These are phyloP conservation scores for Corynorhinus townsendii DNA, from an alignment of 2,113 vertebrate species.

Conservation along the genomic window DNA sequence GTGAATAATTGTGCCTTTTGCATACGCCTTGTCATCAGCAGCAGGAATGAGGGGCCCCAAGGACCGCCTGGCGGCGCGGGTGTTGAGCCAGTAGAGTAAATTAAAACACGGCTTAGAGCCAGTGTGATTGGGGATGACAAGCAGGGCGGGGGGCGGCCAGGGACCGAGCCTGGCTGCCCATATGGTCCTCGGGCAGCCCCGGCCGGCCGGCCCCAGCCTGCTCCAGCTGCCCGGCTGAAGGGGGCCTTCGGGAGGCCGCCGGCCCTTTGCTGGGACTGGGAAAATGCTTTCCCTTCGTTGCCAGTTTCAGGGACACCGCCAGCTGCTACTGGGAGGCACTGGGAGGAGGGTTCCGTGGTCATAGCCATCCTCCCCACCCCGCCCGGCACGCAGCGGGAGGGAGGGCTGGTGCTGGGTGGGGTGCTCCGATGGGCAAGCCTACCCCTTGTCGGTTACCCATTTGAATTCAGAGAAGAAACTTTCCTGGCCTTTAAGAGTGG, in stretches of 20 bases:
- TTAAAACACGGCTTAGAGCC: constrained; percentile 95
- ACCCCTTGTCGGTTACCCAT: background rate
- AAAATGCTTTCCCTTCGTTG: constrained; percentile 64
- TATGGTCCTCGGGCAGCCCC: constrained; percentile 88
- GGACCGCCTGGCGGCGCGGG: constrained; percentile 89
- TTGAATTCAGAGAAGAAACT: background rate
- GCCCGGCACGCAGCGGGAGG: no score
- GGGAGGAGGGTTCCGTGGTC: background rate
- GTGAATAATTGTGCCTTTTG: constrained; percentile 95
- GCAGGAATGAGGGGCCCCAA: constrained; percentile 94
- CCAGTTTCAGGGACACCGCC: constrained; percentile 51
- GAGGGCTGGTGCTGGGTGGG: background rate
- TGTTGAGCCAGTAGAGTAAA: constrained; percentile 92
- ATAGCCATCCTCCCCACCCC: background rate
- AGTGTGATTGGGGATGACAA: constrained; percentile 94
- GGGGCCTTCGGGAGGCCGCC: constrained; percentile 72
- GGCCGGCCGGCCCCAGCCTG: constrained; percentile 76
- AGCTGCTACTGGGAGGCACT: constrained; percentile 68
- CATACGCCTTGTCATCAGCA: constrained; percentile 93
- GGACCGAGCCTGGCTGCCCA: constrained; percentile 87
- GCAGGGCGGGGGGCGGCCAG: constrained; percentile 85
- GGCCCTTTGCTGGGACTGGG: constrained; percentile 68
- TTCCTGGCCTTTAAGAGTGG: background rate
- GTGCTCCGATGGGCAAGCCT: background rate
- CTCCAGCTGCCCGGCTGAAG: constrained; percentile 79